These are phyloP conservation scores for Plutomurus gul DNA, from an alignment of 1,140 invertebrate species.

Conservation along the genomic window DNA sequence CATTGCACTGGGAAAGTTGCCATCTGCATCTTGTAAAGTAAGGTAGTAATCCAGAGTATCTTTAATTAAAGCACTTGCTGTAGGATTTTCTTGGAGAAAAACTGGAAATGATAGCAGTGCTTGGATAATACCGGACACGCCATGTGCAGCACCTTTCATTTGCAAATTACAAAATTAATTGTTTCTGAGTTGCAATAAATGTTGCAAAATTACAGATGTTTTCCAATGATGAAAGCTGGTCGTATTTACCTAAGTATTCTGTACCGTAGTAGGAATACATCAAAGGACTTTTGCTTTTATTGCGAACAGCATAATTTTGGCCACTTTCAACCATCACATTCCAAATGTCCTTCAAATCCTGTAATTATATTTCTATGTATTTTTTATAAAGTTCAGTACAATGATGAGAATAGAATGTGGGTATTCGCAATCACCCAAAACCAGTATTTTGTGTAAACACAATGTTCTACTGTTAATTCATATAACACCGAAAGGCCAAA, in stretches of 20 bases:
- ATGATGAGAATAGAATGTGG: too few relatives aligned
- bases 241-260: conserved; percentile 71
- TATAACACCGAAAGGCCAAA: too few relatives aligned
- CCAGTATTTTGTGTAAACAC: too few relatives aligned
- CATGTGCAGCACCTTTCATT: conserved; percentile 74
- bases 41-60: conserved; percentile 66
- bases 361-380: background rate
- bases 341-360: conserved; percentile 64
- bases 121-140: conserved; percentile 67
- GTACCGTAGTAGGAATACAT: conserved; percentile 87
- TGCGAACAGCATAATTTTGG: conserved; percentile 65
- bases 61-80: conserved; percentile 63
- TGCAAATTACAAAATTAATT: background rate
- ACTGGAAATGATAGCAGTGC: conserved; percentile 67
- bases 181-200: too few relatives aligned
- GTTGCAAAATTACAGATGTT: too few relatives aligned
- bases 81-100: conserved; percentile 64
- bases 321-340: conserved; percentile 72
- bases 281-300: conserved; percentile 68
- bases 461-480: too few relatives aligned
- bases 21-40: conserved; percentile 65
- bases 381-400: conserved; percentile 61
- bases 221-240: background rate
- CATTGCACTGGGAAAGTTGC: conserved; percentile 76
- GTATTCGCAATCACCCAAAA: too few relatives aligned